Evolutionary conservation across 2,113 vertebrate species (phyloP).

Genomic region (Pterophyllum scalare): DNA sequence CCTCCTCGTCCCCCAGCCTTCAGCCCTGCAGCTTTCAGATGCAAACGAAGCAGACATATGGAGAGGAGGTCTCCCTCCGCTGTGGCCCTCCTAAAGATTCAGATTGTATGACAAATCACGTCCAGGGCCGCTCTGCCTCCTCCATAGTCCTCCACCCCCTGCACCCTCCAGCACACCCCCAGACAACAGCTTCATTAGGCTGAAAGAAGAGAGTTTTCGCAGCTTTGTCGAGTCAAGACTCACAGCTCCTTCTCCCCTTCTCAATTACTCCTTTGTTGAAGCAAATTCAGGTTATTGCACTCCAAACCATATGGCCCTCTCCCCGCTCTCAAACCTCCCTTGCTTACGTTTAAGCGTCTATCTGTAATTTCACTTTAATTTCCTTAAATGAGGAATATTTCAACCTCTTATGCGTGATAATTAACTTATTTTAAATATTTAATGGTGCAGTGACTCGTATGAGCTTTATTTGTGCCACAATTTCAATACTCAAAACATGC

Average conservation of each 20-base stretch:
- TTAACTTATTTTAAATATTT: not conserved
- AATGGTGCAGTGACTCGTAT: not conserved
- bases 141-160: not conserved
- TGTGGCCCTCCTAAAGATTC: conserved; percentile 82
- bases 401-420: not conserved
- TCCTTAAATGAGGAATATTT: not conserved
- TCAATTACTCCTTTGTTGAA: conserved; percentile 81
- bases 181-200: conserved; percentile 86
- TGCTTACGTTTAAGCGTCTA: not conserved
- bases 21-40: conserved; percentile 80
- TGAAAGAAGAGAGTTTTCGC: conserved; percentile 80
- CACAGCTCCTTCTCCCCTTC: conserved; percentile 70
- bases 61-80: conserved; percentile 83
- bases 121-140: conserved; percentile 63
- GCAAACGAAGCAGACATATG: conserved; percentile 86
- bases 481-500: not conserved
- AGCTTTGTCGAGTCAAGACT: conserved; percentile 83
- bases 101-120: conserved; percentile 87
- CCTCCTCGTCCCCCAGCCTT: conserved; percentile 16
- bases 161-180: conserved; percentile 24
- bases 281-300: conserved; percentile 80
- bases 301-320: conserved; percentile 75
- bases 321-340: not conserved
- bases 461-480: not conserved
- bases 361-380: not conserved